Percentiles rank a stretch among this genome's conserved stretches.
These are phyloP conservation scores for Acanthosepion pharaonis DNA, from an alignment of 2,888 invertebrate genomes.

Conservation along the genomic window DNA sequence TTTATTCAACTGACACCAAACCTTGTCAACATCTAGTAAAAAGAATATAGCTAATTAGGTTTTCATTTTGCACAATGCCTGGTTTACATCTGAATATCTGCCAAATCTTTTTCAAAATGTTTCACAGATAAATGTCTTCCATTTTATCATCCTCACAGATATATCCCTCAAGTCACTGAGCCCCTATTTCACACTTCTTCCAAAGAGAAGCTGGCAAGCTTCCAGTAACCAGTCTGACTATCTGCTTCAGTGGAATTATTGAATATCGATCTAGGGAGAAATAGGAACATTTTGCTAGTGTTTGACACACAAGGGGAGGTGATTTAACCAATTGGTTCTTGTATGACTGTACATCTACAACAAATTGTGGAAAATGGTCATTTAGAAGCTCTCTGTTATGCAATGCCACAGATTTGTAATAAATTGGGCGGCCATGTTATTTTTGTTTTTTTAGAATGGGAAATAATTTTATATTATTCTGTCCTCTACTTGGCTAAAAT, in stretches of 20 bases:
- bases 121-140: neutral
- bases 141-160: neutral
- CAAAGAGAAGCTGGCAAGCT: neutral
- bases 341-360: neutral
- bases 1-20: too few relatives aligned
- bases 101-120: neutral
- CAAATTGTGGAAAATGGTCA: neutral
- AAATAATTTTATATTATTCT: neutral
- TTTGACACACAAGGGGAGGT: neutral
- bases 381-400: neutral
- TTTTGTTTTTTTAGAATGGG: neutral
- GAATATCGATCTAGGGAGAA: neutral
- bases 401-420: neutral
- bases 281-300: neutral
- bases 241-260: neutral
- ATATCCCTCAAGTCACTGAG: neutral
- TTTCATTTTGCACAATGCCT: neutral
- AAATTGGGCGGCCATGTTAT: neutral
- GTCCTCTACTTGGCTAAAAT: neutral
- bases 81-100: neutral
- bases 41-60: neutral
- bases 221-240: neutral
- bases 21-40: too few relatives aligned
- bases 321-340: neutral
- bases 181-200: neutral